Evolutionary conservation across 64 coral and sea anemone species (phyloP).

Genomic region (Actinia equina): DNA sequence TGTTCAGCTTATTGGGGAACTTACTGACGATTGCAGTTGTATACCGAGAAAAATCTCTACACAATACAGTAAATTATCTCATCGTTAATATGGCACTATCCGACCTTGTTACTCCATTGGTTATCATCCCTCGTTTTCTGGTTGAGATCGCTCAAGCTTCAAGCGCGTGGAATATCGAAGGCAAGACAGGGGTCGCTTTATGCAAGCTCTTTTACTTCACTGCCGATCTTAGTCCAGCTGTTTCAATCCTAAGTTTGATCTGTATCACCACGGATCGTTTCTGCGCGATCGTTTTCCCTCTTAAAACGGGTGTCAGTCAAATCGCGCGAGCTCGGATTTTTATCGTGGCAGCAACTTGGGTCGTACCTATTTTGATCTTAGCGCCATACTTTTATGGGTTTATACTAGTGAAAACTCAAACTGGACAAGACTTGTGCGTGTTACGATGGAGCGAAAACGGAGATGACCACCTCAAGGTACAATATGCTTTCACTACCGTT

Average conservation of each 20-base stretch:
- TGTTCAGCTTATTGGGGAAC: conserved; percentile 29
- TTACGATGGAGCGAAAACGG: not conserved
- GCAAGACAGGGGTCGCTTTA: not conserved
- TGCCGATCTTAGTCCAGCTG: conserved; percentile 3
- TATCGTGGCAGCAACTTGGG: conserved; percentile 5
- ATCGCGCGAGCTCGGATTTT: not conserved
- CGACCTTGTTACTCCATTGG: conserved; percentile 12
- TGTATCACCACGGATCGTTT: conserved; percentile 42
- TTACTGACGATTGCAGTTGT: conserved; percentile 16
- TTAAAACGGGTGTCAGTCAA: not conserved
- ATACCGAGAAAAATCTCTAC: not conserved
- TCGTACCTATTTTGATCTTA: not conserved
- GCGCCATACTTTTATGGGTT: conserved; percentile 12
- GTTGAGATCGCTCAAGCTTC: not conserved
- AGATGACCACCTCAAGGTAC: not conserved
- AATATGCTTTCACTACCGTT: not conserved
- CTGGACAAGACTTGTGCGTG: not conserved
- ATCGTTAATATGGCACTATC: conserved; percentile 50
- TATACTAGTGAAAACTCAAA: not conserved
- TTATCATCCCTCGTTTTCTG: not conserved
- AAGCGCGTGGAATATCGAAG: not conserved
- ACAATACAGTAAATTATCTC: conserved; percentile 33
- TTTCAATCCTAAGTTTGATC: conserved; percentile 28
- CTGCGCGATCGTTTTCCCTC: conserved; percentile 26
- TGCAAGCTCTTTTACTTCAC: conserved; percentile 38